Evolutionary conservation across 1,140 invertebrate species (phyloP).

Genomic region (Akabosia matsudoensis): DNA sequence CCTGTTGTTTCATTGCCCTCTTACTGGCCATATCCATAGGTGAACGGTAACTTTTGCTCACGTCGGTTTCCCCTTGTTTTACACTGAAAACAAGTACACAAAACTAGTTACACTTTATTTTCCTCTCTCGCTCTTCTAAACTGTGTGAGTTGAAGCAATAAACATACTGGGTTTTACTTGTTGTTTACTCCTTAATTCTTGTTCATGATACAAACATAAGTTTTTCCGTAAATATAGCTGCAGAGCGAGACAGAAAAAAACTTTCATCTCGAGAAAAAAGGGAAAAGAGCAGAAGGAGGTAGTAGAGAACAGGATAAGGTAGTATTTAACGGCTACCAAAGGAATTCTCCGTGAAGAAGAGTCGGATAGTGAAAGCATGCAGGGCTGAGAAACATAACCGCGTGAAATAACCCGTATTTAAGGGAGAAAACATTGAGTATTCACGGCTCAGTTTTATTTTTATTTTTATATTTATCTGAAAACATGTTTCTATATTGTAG

Average conservation of each 20-base stretch:
- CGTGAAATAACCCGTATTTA: no score
- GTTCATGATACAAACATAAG: background rate
- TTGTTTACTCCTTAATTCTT: background rate
- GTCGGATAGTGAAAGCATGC: background rate
- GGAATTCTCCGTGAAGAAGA: conserved; percentile 7
- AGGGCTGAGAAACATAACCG: background rate
- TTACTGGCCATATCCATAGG: background rate
- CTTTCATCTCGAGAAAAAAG: background rate
- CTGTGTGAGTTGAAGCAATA: background rate
- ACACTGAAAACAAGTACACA: background rate
- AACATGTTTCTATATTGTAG: no score
- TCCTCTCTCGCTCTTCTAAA: no score
- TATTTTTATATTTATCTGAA: no score
- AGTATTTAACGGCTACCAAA: conserved; percentile 13
- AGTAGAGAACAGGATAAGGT: background rate
- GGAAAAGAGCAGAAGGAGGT: background rate
- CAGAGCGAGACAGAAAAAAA: background rate
- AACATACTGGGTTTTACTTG: conserved; percentile 6
- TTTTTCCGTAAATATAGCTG: background rate
- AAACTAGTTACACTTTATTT: background rate
- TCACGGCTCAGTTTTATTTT: no score
- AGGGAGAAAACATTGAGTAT: no score
- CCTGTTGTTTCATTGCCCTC: background rate
- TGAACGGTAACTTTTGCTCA: no score
- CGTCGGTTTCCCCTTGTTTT: background rate